Evolutionary conservation across 2,113 vertebrate genomes (phyloP).

Genomic region (Gasterosteus nipponicus): DNA sequence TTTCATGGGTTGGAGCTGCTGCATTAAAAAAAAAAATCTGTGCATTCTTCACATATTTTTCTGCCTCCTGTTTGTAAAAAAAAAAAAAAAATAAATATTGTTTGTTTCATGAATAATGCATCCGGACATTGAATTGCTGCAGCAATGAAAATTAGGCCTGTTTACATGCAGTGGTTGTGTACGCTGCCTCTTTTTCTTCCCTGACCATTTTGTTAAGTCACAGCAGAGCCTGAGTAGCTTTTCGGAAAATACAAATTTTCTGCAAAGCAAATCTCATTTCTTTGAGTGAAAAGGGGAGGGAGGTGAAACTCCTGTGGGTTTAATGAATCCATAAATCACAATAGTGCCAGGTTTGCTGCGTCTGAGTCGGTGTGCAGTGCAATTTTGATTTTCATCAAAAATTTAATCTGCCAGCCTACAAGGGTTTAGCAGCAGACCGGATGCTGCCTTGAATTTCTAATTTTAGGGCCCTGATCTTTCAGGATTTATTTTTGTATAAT

Average conservation of each 20-base stretch:
- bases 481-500: constrained; percentile 99
- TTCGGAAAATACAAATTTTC: constrained; percentile 80
- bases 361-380: constrained; percentile 85
- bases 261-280: constrained; percentile 89
- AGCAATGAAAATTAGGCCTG: constrained; percentile 79
- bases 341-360: constrained; percentile 91
- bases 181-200: constrained; percentile 64
- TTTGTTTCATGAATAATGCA: constrained; percentile 83
- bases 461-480: constrained; percentile 97
- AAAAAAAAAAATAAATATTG: constrained; percentile 52
- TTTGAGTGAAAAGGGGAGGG: constrained; percentile 84
- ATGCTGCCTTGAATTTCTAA: constrained; percentile 98
- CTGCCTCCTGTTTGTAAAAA: constrained; percentile 74
- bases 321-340: constrained; percentile 98
- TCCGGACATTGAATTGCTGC: constrained; percentile 77
- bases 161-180: constrained; percentile 77
- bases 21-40: constrained; percentile 70
- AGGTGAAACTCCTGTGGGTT: constrained; percentile 84
- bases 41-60: constrained; percentile 76
- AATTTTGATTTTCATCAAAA: constrained; percentile 94
- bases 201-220: constrained; percentile 75
- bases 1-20: constrained; percentile 71
- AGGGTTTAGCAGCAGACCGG: constrained; percentile 94
- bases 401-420: constrained; percentile 92
- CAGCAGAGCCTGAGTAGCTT: constrained; percentile 71